Base-by-base conservation (phyloP, 1,140 invertebrate species). In the Drosophila bocki region DNA sequence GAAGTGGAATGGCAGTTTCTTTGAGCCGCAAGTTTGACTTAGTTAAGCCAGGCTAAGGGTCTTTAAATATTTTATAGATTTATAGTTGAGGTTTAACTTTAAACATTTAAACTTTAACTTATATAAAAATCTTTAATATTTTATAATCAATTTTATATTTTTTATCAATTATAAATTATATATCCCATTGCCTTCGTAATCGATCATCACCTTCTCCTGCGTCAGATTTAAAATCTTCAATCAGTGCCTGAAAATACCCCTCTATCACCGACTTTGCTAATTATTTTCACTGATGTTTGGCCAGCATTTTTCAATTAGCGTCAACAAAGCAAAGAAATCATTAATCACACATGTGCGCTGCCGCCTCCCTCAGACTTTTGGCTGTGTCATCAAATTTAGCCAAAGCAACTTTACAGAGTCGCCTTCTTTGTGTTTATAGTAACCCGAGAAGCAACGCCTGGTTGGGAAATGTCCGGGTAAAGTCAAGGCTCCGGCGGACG, bases 251-350 rank as follows among this genome's bases (percentile, higher is more conserved):
- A 12, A 37, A 22, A n/a, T 62, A 7, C n/a, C 26, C 57, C 22
- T 39, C 4, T 11, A 17, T 53, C 44, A 1, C 65, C 39, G 60
- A 19, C 41, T 7, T 7, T 51, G 37, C 57, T 32, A 58, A 45
- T 68, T 70, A 39, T 77, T 41, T 67, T 62, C 44, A 22, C 54
- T 41, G 39, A 53, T 67, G 54, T 54, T 77, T 69, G 75, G 47
- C 64, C 72, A 88, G 41, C 63, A 44, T 69, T 88, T 84, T 87
- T 87, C 80, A 87, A 87, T 87, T 87, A 87, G 84, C 78, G 80
- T 60, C 58, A 57, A 48, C 56, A 71, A 84, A 68, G 65, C 80
- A 88, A 87, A 88, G 84, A 87, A 87, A 88, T 69, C 84, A 87
- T 87, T 87, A 87, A 87, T 87, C 83, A 88, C 65, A 70, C 29